Base-by-base conservation (phyloP, 2,797 vertebrate genomes). In the Xenentodon cancila region DNA sequence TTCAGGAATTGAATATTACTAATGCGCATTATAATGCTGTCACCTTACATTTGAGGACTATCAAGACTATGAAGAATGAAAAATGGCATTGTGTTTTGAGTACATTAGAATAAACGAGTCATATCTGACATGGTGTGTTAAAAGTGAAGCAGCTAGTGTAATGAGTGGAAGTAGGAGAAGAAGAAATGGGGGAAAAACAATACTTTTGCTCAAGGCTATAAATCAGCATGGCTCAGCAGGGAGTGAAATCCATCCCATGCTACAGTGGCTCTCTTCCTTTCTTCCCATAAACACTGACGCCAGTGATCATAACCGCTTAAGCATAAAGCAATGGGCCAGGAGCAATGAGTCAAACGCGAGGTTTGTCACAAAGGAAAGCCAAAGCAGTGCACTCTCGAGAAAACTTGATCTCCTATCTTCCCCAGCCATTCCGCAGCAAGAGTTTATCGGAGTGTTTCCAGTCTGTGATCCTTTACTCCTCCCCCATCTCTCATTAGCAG, bases 401-500 rank as follows among this genome's bases (percentile, higher is more conserved):
- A 88, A 88, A 85, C 83, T 82, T 69, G 73, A 87, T 88, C 86
- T 83, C 73, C 84, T 80, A 75, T 86, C 85, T 85, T 77, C 82
- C 73, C 79, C 73, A 71, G 77, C 61, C 79, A 70, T 89, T 89
- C 80, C 65, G 73, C 77, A 82, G 73, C 66, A 68, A 87, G 84
- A 85, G 81, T 91, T 87, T 91, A 91, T 91, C 85, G 85, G 88
- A 89, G 81, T 81, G 79, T 77, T 89, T 88, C 80, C 82, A 86
- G 87, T 80, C 63, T 91, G 81, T 89, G 91, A 92, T 90, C 87
- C 81, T 84, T 86, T 73, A 78, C 79, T 90, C 88, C 89, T 90
- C 81, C 87, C 88, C 89, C 86, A 87, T 88, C 88, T 88, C 91
- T 93, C 92, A 92, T 94, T 94, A 93, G 85, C 84, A 84, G 85